A percentile compares a stretch with the other conserved stretches of the same genome.
These are phyloP conservation scores for Callaeas wilsoni DNA, from an alignment of 2,113 vertebrate species.

Conservation along the genomic window DNA sequence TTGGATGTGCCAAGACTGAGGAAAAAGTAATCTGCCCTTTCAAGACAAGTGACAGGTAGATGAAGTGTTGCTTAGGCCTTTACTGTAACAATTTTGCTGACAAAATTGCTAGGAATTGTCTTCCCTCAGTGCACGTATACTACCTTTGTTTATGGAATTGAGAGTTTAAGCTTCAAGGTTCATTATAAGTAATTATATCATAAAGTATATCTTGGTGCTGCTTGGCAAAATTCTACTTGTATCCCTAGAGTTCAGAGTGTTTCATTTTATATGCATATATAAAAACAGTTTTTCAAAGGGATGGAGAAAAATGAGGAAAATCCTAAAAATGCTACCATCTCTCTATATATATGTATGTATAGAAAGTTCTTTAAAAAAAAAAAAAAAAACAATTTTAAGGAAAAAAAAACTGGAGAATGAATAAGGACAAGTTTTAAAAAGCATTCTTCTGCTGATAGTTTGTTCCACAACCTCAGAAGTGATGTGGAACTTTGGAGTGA, in stretches of 20 bases:
- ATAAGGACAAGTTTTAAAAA: background rate
- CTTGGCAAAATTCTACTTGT: background rate
- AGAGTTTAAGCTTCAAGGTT: constrained; percentile 29
- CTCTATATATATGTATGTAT: background rate
- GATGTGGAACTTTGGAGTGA: background rate
- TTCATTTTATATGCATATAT: background rate
- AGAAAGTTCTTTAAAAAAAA: background rate
- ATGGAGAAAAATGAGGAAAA: background rate
- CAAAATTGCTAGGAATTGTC: constrained; percentile 73
- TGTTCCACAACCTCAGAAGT: background rate
- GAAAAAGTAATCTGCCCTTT: constrained; percentile 77
- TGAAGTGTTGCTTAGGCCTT: constrained; percentile 69
- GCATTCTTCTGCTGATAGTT: background rate
- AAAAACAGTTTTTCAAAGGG: background rate
- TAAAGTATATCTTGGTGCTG: background rate
- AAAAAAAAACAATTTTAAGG: background rate
- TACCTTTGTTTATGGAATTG: background rate
- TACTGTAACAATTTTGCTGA: constrained; percentile 72
- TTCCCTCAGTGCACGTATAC: constrained; percentile 23
- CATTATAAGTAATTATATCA: constrained; percentile 23
- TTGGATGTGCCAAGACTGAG: constrained; percentile 75
- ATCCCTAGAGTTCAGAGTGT: background rate
- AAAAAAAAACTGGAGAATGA: background rate
- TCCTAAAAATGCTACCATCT: rapidly evolving
- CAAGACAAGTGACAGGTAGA: constrained; percentile 74